A percentile compares a stretch with the other conserved stretches of the same genome.
These are phyloP conservation scores for Drosophila quadrilineata DNA, from an alignment of 1,140 invertebrate species.

Conservation along the genomic window DNA sequence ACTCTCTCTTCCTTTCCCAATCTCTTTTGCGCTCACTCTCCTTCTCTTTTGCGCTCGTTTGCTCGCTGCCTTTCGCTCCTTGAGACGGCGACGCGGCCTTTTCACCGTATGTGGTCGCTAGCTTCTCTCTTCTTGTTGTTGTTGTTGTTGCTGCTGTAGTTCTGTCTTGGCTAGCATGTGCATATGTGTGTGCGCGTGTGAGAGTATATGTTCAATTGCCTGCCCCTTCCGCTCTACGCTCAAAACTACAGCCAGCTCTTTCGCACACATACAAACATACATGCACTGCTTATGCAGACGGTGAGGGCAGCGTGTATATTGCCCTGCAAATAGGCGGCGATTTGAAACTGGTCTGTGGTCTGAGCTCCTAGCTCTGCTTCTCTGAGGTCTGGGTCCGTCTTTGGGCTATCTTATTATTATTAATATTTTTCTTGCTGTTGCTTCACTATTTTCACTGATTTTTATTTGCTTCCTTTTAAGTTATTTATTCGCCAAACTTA, in stretches of 20 bases:
- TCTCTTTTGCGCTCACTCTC: too few relatives aligned
- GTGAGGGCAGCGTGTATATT: conserved; percentile 30
- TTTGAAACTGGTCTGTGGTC: conserved; percentile 69
- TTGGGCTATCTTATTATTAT: conserved; percentile 69
- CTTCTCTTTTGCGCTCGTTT: conserved; percentile 1
- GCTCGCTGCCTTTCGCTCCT: conserved; percentile 63
- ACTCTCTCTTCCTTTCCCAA: too few relatives aligned
- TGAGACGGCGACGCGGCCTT: conserved; percentile 63
- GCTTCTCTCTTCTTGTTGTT: conserved; percentile 37
- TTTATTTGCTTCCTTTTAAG: conserved; percentile 48
- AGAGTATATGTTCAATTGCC: conserved; percentile 56
- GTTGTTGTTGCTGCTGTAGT: conserved; percentile 41
- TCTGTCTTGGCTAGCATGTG: conserved; percentile 50
- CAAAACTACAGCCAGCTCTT: conserved; percentile 43
- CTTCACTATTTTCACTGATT: conserved; percentile 69
- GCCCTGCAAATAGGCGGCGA: conserved; percentile 70
- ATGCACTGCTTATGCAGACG: conserved; percentile 34
- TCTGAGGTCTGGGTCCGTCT: conserved; percentile 45
- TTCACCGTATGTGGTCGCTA: conserved; percentile 75
- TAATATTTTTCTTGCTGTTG: conserved; percentile 49
- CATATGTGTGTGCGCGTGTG: conserved; percentile 30
- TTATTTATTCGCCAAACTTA: conserved; percentile 42
- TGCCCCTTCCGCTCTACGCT: conserved; percentile 40
- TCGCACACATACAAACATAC: conserved; percentile 26
- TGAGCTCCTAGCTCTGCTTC: conserved; percentile 12